Evolutionary conservation across 2,888 invertebrate genomes (phyloP), one percentile per base, ranked within the genome.

Genomic region (Andrena trimmerana): DNA sequence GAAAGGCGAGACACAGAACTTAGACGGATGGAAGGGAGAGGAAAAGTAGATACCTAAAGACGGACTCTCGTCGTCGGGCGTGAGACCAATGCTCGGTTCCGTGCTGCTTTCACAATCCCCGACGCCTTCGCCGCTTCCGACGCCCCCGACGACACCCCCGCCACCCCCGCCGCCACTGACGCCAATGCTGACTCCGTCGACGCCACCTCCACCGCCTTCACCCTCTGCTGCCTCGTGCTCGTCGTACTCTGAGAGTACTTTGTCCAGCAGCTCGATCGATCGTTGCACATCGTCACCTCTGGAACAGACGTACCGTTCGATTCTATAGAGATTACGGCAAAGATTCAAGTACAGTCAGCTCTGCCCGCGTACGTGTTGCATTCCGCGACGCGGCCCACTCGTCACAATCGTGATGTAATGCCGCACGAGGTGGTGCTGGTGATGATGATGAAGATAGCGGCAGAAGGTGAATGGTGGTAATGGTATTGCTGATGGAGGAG

Each of bases 221-320:
- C 94, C 94, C 89, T 95, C 95, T 93, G 95, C 95, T 93, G 95
- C 95, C 93, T 96, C 96, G 93, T 95, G 95, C 94, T 98, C 98
- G 96, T 98, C 98, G 95, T 98, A 98, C 95, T 98, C 98, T 90
- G 97, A 97, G 94, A 98, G 95, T 94, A 98, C 98, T 94, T 97
- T 97, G 95, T 98, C 98, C 95, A 98, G 95, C 91, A 98, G 96
- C 95, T 97, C 97, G 95, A 98, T 96, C 90, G 97, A 97, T 94
- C 97, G 96, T 95, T 98, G 97, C 94, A 98, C 97, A 95, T 98
- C 98, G 94, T 97, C 97, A 95, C 96, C 96, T 94, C 97, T 97
- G 95, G 90, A 96, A 96, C 89, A 93, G 94, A 93, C 88, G 89
- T 83, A 88, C 90, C 89, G 88, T 90, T 92, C 88, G 89, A 90